Percentiles rank a stretch among this genome's conserved stretches.
Conservation (phyloP, 1,140 invertebrate species). For the Steinernema khuongi region DNA sequence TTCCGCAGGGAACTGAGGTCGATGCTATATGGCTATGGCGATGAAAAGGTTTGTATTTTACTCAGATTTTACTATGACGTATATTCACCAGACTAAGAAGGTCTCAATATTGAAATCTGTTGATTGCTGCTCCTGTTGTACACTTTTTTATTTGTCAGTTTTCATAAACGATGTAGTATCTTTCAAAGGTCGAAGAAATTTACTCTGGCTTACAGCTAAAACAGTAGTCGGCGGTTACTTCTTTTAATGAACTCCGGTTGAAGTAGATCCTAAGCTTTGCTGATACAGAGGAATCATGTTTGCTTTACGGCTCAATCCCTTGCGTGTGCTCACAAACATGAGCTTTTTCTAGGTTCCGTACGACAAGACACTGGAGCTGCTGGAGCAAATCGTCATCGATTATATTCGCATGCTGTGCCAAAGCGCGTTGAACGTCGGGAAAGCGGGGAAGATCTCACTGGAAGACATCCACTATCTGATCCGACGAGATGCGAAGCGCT, state of each 20-base stretch:
- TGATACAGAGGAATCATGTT: neutral
- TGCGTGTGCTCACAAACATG: neutral
- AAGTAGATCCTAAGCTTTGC: no score
- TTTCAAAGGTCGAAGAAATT: no score
- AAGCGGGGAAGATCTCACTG: slow-evolving; percentile 85
- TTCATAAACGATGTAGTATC: no score
- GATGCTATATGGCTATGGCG: slow-evolving; percentile 99
- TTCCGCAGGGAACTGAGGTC: slow-evolving; percentile 67
- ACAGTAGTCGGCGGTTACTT: no score
- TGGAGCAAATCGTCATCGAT: slow-evolving; percentile 95
- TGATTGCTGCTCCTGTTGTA: no score
- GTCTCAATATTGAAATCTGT: no score
- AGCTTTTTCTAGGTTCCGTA: slow-evolving; percentile 77
- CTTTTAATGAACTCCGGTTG: no score
- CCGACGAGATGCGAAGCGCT: slow-evolving; percentile 91
- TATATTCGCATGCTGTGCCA: slow-evolving; percentile 67
- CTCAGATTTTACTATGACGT: no score
- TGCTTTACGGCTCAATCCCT: neutral
- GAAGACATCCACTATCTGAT: slow-evolving; percentile 97
- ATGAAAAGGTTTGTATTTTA: slow-evolving; percentile 66
- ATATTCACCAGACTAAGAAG: no score
- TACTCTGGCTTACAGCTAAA: no score
- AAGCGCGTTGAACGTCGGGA: slow-evolving; percentile 87
- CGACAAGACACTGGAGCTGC: slow-evolving; percentile 91
- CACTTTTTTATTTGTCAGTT: no score